Evolutionary conservation across 1,140 invertebrate species (phyloP), one percentile per base, ranked within the genome.

Genomic region (Drosophila ohnishii): DNA sequence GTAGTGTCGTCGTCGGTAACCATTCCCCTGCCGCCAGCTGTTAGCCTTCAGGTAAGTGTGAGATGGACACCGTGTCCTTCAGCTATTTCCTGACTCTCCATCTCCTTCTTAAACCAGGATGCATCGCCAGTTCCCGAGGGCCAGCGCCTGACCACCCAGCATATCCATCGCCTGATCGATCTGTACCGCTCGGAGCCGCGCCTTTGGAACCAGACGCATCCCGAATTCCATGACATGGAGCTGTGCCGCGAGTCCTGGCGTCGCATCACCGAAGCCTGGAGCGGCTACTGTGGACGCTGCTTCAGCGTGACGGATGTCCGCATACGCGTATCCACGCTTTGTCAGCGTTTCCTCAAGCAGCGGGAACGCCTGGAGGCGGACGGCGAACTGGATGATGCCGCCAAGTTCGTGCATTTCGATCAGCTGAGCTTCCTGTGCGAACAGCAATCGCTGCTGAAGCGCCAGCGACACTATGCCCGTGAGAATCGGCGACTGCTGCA

Each of bases 401-500:
- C 44, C 25, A 90, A 86, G 28, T 90, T 90, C 7, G 77, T 69
- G 9, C 82, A 90, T 19, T 90, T 81, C 30, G 82, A 90, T 28
- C 72, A 87, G 19, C 19, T 90, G 58, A 56, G 56, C 16, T 90
- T 90, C 16, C 58, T 90, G 2, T 77, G 76, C 59, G 77, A 83
- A 8, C 79, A 90, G 47, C 87, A 90, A 22, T 51, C 79, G 35
- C 61, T 90, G 48, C 53, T 79, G 2, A 86, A 87, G 44, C 74
- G 85, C 0, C 79, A 83, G 45, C 67, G 90, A 22, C 71, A 84
- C 35, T 73, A 70, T 9, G 51, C 66, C 3, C 70, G 67, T 2
- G 76, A 90, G 70, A 90, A 90, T 39, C 71, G 80, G 1, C 89
- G 89, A 4, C 55, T 91, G 9, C 16, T 91, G 32, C 74, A 90